Evolutionary conservation across 2,113 vertebrate genomes (phyloP), one percentile per base, ranked within the genome.

Genomic region (Trematomus loennbergii): DNA sequence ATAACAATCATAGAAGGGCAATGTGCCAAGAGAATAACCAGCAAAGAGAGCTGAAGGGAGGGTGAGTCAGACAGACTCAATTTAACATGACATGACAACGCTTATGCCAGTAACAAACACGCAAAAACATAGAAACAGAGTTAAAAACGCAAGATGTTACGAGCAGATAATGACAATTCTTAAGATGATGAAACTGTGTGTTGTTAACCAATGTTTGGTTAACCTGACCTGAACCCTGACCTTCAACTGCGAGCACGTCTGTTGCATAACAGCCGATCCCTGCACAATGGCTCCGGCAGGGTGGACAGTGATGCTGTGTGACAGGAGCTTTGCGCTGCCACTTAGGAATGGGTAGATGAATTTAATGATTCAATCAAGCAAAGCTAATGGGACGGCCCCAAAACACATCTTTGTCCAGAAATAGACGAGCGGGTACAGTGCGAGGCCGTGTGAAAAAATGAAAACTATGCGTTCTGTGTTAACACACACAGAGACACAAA

Each of bases 331-430:
- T 89, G 80, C 84, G 78, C 53, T 59, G 81, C 81, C 89, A 92
- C 83, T 89, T 87, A 79, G 66, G 49, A 75, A 73, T 60, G 74
- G 61, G 57, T 25, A 70, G 81, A 82, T 17, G 7, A 20, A 75
- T 91, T 91, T 90, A 89, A 89, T 83, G 84, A 90, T 62, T 79
- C 85, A 88, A 89, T 89, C 85, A 84, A 87, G 78, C 59, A 16
- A 25, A 59, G 78, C 62, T 81, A 87, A 90, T 59, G 66, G 70
- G 75, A 55, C 72, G 63, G 72, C 63, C 72, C 73, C 71, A 81
- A 91, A 90, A 92, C 74, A 81, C 61, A 18, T 64, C 46, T 62
- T 43, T 59, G 36, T 71, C 82, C 85, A 84, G 86, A 89, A 86
- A 89, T 85, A 89, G 75, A 87, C 15, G 18, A 72, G n/a, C 0